These are phyloP conservation scores for Paracentrotus lividus DNA, from an alignment of 53 echinoderm and acorn worm species.

Conservation along the genomic window DNA sequence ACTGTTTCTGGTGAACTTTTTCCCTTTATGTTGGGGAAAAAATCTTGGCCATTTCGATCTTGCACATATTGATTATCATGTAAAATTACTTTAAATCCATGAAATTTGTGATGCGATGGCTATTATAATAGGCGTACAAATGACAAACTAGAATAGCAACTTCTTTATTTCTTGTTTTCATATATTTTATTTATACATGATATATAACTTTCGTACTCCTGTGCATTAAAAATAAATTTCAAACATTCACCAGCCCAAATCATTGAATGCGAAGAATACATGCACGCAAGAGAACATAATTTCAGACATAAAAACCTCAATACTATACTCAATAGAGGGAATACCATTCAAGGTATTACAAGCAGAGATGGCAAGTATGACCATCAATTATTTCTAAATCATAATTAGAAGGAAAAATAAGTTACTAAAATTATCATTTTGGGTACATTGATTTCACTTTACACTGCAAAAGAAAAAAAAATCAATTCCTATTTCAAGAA, in stretches of 20 bases:
- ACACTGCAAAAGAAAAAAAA: neutral
- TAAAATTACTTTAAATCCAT: neutral
- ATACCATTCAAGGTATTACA: constrained; percentile 10
- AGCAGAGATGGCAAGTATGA: too few species aligned
- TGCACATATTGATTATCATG: too few species aligned
- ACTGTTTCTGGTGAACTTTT: too few species aligned
- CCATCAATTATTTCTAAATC: too few species aligned
- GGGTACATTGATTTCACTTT: neutral
- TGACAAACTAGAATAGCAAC: neutral
- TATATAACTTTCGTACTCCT: constrained; percentile 12
- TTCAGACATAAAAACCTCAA: constrained; percentile 23
- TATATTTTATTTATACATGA: constrained; percentile 30
- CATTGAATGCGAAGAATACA: constrained; percentile 8
- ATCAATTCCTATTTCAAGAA: neutral
- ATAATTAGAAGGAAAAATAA: too few species aligned
- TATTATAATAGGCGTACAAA: neutral
- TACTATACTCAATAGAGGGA: neutral
- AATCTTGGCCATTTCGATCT: too few species aligned
- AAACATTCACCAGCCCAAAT: neutral
- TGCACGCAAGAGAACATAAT: neutral
- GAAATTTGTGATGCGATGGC: neutral
- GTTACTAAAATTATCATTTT: too few species aligned
- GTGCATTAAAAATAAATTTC: constrained; percentile 34
- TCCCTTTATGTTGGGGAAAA: too few species aligned
- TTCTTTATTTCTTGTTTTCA: neutral